Evolutionary conservation across 30 jellyfish, hydroid and myxozoan genomes (phyloP).

Genomic region (Turritopsis dohrnii): DNA sequence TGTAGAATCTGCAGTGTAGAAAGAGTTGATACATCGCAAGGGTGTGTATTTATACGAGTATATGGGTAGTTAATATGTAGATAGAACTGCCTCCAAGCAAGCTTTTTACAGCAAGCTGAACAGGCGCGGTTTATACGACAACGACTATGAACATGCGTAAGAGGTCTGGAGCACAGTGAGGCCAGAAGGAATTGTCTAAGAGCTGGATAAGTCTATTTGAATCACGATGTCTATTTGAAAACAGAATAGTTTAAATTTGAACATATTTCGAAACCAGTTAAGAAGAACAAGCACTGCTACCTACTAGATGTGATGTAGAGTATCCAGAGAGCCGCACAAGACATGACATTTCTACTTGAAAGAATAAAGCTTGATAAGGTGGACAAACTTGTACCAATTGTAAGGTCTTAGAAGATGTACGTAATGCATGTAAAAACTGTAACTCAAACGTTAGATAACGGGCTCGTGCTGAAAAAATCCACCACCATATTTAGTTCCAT

Average conservation of each 20-base stretch:
- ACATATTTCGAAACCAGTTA: constrained; percentile 7
- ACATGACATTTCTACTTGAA: constrained; percentile 20
- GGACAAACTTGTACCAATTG: constrained; percentile 23
- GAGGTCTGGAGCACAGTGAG: too few relatives aligned
- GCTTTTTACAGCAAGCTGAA: too few relatives aligned
- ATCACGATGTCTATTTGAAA: too few relatives aligned
- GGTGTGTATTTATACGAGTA: too few relatives aligned
- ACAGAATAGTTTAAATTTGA: background rate
- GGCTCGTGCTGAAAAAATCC: constrained; percentile 4
- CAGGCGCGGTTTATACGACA: too few relatives aligned
- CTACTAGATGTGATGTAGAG: constrained; percentile 28
- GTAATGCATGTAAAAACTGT: background rate
- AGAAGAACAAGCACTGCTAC: background rate
- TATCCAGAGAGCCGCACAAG: constrained; percentile 18
- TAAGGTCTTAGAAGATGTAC: background rate
- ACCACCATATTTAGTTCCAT: constrained; percentile 18
- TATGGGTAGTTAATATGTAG: too few relatives aligned
- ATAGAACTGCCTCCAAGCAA: too few relatives aligned
- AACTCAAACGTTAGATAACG: background rate
- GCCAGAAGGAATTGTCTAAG: too few relatives aligned
- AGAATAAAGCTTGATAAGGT: constrained; percentile 21
- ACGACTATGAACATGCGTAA: too few relatives aligned
- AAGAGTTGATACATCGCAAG: too few relatives aligned
- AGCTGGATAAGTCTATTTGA: too few relatives aligned
- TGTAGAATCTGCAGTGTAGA: too few relatives aligned